phyloP scores from a whole-genome alignment of 2,888 invertebrate species.

The Trissoscelio sp. region DNA sequence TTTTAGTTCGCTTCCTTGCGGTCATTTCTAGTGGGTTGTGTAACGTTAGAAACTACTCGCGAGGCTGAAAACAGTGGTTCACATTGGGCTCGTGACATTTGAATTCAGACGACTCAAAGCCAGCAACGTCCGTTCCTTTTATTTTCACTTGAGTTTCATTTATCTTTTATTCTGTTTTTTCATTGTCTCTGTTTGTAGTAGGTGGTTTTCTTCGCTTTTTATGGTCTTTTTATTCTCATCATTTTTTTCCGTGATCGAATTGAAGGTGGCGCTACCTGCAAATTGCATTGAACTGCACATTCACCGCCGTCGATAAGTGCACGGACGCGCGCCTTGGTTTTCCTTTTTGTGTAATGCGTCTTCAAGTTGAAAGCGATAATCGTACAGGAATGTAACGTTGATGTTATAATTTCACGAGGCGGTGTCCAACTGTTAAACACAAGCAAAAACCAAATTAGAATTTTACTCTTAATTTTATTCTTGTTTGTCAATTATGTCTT shows the following conservation, averaged over 20 bases:
- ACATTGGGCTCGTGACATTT: constrained; percentile 21
- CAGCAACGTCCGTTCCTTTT: not conserved
- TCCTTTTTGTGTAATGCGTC: constrained; percentile 29
- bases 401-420: not conserved
- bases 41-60: constrained; percentile 55
- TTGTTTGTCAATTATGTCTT: too few species aligned
- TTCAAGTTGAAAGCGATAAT: constrained; percentile 43
- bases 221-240: constrained; percentile 22
- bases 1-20: constrained; percentile 32
- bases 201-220: constrained; percentile 1
- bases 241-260: constrained; percentile 42
- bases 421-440: too few species aligned
- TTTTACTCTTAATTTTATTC: too few species aligned
- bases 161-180: not conserved
- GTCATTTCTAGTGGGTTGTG: constrained; percentile 39
- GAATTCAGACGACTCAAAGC: not conserved
- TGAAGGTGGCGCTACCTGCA: constrained; percentile 57
- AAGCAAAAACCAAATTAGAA: too few species aligned
- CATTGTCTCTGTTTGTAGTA: too few species aligned
- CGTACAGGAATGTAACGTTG: not conserved
- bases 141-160: not conserved
- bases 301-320: constrained; percentile 66
- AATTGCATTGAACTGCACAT: constrained; percentile 60
- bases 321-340: constrained; percentile 48
- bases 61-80: constrained; percentile 8